These are phyloP conservation scores for Gastrophryne carolinensis DNA, from an alignment of 2,797 vertebrate species.

Conservation along the genomic window DNA sequence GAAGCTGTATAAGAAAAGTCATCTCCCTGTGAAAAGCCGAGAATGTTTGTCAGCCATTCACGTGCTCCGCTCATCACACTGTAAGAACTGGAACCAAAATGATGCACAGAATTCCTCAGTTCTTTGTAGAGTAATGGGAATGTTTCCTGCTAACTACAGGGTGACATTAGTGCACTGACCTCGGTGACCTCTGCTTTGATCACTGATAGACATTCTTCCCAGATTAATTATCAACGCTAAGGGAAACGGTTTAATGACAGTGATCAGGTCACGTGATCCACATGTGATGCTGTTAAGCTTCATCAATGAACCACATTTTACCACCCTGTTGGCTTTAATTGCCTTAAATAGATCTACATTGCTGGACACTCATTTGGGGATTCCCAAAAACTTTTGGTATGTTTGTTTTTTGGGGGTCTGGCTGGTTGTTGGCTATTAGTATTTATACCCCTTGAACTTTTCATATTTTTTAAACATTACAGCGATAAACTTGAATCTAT, in stretches of 20 bases:
- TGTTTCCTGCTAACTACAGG: background rate
- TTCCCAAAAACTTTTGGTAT: no score
- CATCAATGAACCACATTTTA: no score
- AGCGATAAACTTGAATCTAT: no score
- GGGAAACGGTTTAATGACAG: background rate
- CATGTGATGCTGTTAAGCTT: background rate
- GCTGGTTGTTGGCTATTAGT: no score
- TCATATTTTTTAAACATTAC: no score
- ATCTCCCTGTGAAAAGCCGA: no score
- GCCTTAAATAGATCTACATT: no score
- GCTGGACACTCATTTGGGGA: no score
- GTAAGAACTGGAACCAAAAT: background rate
- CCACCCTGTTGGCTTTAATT: background rate
- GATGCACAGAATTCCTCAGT: background rate
- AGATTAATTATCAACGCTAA: background rate
- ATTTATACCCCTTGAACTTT: no score
- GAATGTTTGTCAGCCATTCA: background rate
- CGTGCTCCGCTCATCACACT: background rate
- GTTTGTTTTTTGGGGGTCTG: no score
- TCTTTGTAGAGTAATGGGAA: constrained; percentile 1
- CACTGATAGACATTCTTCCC: background rate
- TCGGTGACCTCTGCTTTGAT: constrained; percentile 21
- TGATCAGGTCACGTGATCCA: background rate
- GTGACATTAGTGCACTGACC: constrained; percentile 16
- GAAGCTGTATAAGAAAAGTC: no score